These are phyloP conservation scores for Eulacestoma nigropectus DNA, from an alignment of 2,113 vertebrate genomes.

Conservation along the genomic window DNA sequence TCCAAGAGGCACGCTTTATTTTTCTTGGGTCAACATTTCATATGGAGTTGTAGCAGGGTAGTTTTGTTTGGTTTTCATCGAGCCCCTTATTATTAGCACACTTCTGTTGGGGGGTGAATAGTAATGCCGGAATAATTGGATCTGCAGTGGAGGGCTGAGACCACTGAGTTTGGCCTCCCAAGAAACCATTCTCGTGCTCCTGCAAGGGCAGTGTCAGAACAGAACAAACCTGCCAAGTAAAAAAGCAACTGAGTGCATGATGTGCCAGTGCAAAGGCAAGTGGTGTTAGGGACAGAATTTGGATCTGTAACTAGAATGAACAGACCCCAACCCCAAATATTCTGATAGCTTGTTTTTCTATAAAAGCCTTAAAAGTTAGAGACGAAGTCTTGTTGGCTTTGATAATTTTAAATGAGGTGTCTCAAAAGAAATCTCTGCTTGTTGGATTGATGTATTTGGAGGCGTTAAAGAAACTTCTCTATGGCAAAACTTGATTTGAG, in stretches of 20 bases:
- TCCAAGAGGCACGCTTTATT: not conserved
- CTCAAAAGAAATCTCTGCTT: not conserved
- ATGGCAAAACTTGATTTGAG: not conserved
- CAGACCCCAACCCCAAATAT: accelerated
- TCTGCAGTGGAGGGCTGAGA: not conserved
- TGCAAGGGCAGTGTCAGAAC: not conserved
- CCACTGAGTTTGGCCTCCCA: not conserved
- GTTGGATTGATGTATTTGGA: not conserved
- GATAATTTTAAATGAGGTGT: not conserved
- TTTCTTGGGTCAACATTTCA: slow-evolving; percentile 44
- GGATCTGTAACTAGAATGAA: not conserved
- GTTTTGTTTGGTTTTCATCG: slow-evolving; percentile 12
- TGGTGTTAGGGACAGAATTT: not conserved
- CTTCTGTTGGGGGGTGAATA: not conserved
- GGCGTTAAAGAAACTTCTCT: not conserved
- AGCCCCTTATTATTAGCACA: not conserved
- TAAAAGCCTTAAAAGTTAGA: not conserved
- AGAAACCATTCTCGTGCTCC: not conserved
- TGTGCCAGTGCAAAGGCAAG: not conserved
- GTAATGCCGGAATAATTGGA: not conserved
- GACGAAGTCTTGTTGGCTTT: not conserved
- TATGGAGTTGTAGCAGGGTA: not conserved
- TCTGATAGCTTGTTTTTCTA: not conserved
- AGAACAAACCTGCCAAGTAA: not conserved
- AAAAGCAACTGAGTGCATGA: not conserved